Evolutionary conservation across 2,888 invertebrate species (phyloP), one percentile per base, ranked within the genome.

Genomic region (Tribolium freemani): DNA sequence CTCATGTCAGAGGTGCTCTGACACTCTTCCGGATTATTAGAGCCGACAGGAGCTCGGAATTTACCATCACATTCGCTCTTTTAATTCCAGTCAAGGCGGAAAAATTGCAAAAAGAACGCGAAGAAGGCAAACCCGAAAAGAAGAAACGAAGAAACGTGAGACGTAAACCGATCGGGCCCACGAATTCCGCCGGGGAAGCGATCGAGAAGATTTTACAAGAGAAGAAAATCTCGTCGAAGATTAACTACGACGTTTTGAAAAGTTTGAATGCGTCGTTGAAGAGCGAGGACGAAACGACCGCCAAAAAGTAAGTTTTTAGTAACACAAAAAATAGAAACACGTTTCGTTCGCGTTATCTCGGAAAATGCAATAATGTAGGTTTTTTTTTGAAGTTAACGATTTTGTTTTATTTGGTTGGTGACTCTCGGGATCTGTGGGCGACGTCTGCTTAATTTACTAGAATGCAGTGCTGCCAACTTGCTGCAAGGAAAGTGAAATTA

Each of bases 201-300:
- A 96, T 99, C 53, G 96, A 96, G 84, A 97, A 97, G 87, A 97
- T 99, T 92, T 88, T 99, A 13, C 95, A 94, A 78, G 98, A 98
- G 84, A 97, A 97, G 87, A 95, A 95, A 84, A 94, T 99, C 76
- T 99, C 99, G 2, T 93, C 92, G 3, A 99, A 99, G 89, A 98
- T 99, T 67, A 98, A 99, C 87, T 99, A 99, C 83, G 98, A 99
- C 79, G 98, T 98, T 45, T 87, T 99, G 71, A 95, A 94, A 85
- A 94, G 93, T 79, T 87, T 98, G 67, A 93, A 91, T 77, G 84
- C 80, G 9, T 73, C 75, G 57, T 73, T 76, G 0, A 87, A 72
- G 46, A 71, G 85, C 21, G 75, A 78, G 66, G 76, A 73, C 8
- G 77, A 77, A 21, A 73, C 68, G 48, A 44, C 78, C 5, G 75